These are phyloP conservation scores for Indicator indicator DNA, from an alignment of 2,113 vertebrate species.

Conservation along the genomic window DNA sequence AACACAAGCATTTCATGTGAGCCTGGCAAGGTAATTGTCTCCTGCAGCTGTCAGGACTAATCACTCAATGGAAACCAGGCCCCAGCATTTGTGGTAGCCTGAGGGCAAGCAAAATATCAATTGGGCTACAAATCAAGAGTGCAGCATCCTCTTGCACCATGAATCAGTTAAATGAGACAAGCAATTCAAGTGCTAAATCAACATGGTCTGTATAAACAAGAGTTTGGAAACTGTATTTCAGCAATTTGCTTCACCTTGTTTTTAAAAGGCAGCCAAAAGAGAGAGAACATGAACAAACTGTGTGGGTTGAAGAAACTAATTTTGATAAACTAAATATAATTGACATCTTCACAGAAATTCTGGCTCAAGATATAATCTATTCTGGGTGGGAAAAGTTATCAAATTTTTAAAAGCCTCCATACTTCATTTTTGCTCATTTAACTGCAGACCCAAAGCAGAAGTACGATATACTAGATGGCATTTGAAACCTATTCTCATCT, in stretches of 20 bases:
- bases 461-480: not conserved
- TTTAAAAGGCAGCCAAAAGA: constrained; percentile 5
- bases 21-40: constrained; percentile 38
- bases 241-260: constrained; percentile 5
- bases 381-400: not conserved
- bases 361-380: not conserved
- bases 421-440: not conserved
- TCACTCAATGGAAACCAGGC: constrained; percentile 40
- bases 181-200: constrained; percentile 46
- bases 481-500: not conserved
- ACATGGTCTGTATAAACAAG: constrained; percentile 19
- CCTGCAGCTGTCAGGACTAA: constrained; percentile 51
- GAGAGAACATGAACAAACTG: not conserved
- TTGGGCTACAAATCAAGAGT: constrained; percentile 46
- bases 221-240: not conserved
- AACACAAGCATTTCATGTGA: not conserved
- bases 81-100: constrained; percentile 37
- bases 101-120: constrained; percentile 48
- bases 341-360: not conserved
- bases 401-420: accelerated
- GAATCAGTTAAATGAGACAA: constrained; percentile 56
- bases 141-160: constrained; percentile 42
- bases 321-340: not conserved
- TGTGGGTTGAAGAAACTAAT: not conserved
- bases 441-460: not conserved